Conservation (phyloP, 2,797 vertebrate genomes). For the Acanthiza pusilla region DNA sequence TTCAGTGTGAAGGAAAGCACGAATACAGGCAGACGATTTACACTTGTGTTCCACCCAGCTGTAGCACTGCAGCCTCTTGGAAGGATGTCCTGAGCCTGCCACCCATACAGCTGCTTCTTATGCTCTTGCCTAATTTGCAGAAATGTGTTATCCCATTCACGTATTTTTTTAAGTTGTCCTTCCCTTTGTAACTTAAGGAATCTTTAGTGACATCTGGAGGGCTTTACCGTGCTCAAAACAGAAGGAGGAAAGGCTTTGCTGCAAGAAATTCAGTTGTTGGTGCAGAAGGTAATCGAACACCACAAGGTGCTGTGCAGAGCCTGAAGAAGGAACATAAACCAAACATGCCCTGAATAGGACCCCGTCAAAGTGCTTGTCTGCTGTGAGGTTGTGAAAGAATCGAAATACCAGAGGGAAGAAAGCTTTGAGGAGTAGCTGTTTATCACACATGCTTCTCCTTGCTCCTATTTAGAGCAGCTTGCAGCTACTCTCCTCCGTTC, state of each 20-base stretch:
- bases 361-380: not conserved
- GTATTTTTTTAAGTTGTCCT: not conserved
- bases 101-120: not conserved
- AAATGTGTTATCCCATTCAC: not conserved
- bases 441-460: constrained; percentile 28
- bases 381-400: not conserved
- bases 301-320: not conserved
- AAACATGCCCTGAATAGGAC: not conserved
- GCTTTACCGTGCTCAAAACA: not conserved
- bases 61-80: not conserved
- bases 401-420: constrained; percentile 12
- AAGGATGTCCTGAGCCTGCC: not conserved
- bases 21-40: not conserved
- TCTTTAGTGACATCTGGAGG: not conserved
- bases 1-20: not conserved
- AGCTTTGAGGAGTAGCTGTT: constrained; percentile 42
- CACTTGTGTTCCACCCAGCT: not conserved
- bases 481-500: not conserved
- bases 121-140: not conserved
- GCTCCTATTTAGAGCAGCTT: constrained; percentile 42
- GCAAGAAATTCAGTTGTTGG: not conserved
- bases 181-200: not conserved
- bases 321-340: not conserved
- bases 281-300: not conserved
- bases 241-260: not conserved